Conservation (phyloP, 2,888 invertebrate genomes). For the Drosophila mulleri region DNA sequence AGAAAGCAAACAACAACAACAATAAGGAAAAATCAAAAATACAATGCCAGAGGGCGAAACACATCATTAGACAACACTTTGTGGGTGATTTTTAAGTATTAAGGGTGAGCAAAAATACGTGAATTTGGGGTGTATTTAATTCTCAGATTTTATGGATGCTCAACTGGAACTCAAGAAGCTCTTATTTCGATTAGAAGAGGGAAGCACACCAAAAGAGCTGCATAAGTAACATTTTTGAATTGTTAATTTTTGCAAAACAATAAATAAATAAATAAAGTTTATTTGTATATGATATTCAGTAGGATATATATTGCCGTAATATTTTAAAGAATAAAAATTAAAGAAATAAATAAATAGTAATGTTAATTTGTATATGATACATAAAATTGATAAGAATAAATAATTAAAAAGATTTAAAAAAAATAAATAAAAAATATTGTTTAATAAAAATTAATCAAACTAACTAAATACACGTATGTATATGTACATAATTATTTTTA, state of each 20-base stretch:
- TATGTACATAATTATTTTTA: no score
- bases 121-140: conserved; percentile 33
- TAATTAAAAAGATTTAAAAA: no score
- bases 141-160: conserved; percentile 19
- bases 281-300: neutral
- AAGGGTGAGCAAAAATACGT: neutral
- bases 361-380: no score
- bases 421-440: no score
- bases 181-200: conserved; percentile 15
- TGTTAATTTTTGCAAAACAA: neutral
- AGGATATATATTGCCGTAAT: no score
- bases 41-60: conserved; percentile 54
- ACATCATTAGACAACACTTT: conserved; percentile 69
- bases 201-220: neutral
- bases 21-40: conserved; percentile 11
- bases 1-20: conserved; percentile 31
- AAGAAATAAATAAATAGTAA: no score
- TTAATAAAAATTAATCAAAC: no score
- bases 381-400: no score
- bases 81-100: conserved; percentile 31
- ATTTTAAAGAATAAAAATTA: neutral
- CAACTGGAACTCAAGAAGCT: conserved; percentile 5
- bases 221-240: neutral
- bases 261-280: neutral
- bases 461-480: no score